Percentiles rank a stretch among this genome's conserved stretches.
These are phyloP conservation scores for Eublepharis macularius DNA, from an alignment of 2,113 vertebrate species.

Conservation along the genomic window DNA sequence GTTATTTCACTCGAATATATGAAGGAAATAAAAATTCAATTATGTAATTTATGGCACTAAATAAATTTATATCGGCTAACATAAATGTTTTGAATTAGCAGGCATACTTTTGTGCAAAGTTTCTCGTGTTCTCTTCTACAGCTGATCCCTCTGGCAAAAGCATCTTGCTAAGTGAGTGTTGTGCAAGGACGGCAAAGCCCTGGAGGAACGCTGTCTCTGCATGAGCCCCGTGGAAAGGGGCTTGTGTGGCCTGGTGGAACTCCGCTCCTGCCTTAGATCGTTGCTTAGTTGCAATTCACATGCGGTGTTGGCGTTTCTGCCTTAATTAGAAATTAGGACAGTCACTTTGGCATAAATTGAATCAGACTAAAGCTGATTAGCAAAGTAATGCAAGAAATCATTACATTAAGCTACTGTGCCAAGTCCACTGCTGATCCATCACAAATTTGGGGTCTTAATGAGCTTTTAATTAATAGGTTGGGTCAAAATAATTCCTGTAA, in stretches of 20 bases:
- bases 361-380: constrained; percentile 83
- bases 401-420: constrained; percentile 82
- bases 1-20: constrained; percentile 77
- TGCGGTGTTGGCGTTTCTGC: constrained; percentile 50
- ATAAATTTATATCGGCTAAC: constrained; percentile 78
- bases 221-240: too few relatives aligned
- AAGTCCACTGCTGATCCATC: constrained; percentile 80
- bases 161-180: too few relatives aligned
- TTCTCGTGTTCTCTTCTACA: not conserved
- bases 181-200: too few relatives aligned
- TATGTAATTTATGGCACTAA: constrained; percentile 78
- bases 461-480: constrained; percentile 80
- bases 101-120: constrained; percentile 56
- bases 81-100: constrained; percentile 70
- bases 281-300: constrained; percentile 65
- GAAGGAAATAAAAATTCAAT: constrained; percentile 82
- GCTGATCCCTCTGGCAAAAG: not conserved
- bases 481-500: constrained; percentile 76
- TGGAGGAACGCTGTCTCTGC: too few relatives aligned
- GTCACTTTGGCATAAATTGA: constrained; percentile 81
- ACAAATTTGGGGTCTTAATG: constrained; percentile 83
- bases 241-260: not conserved
- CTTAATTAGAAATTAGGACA: constrained; percentile 82
- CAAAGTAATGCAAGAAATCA: constrained; percentile 85
- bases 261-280: constrained; percentile 25